Evolutionary conservation across 2,113 vertebrate genomes (phyloP), one percentile per base, ranked within the genome.

Genomic region (Tachycineta bicolor): DNA sequence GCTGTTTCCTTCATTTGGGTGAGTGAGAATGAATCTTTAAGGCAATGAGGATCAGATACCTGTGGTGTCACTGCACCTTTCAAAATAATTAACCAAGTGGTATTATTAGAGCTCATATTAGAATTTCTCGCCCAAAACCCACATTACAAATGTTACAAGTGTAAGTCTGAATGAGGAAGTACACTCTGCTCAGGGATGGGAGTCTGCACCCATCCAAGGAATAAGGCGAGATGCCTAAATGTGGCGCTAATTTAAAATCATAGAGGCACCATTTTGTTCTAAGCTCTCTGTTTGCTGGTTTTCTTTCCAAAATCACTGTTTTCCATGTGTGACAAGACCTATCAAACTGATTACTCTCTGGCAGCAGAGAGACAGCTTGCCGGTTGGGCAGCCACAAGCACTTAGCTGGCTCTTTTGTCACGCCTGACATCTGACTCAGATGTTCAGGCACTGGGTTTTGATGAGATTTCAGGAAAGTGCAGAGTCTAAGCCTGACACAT

Each of bases 361-460:
- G 85, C 69, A 93, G 62, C 10, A 49, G 68, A 84, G 74, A 5
- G 14, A 82, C 17, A 1, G 33, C 65, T 68, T 82, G 69, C 60
- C 18, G 8, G n/a, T 19, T 10, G 2, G 86, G 44, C 58, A 84
- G 81, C 69, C 3, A 0, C 65, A 26, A 89, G 81, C 3, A 0
- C 23, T 94, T 87, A 91, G 69, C 62, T 76, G 69, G 26, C 50
- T 39, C 53, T 82, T 94, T 84, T 83, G 62, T 94, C 83, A 83
- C 46, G 89, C 49, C 71, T 87, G 77, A 58, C 65, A 46, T 50
- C 70, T 76, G 65, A 76, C 69, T 89, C 8, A 1, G 43, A 95
- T 65, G 31, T 26, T 52, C 65, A 84, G 53, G 53, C 74, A 60
- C 15, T 34, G 44, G 87, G 37, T 73, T 94, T 87, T 58, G 52